Evolutionary conservation across 2,113 vertebrate species (phyloP), one percentile per base, ranked within the genome.

Genomic region (Dasyprocta punctata): DNA sequence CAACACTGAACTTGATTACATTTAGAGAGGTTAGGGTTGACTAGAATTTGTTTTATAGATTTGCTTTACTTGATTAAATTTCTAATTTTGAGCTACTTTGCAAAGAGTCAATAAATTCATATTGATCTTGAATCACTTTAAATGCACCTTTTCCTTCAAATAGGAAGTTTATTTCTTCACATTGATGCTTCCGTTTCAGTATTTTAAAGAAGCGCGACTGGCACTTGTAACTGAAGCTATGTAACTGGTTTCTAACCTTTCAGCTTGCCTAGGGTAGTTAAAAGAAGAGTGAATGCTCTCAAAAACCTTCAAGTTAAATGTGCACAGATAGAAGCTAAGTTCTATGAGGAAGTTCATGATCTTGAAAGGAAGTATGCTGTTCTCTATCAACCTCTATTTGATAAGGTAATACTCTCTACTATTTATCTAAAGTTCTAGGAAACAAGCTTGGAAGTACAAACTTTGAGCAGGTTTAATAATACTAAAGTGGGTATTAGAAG

Each of bases 291-390:
- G 56, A 99, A 99, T 96, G 99, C 99, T 93, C 99, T 99, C 30
- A 99, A 99, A 98, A 99, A 99, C 97, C 99, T 99, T 98, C 99
- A 99, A 98, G 99, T 99, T 96, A 99, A 99, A 96, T 99, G 99
- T 95, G 99, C 99, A 92, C 99, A 99, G 98, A 99, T 99, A 96
- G 99, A 99, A 98, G 99, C 99, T 17, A 99, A 99, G 97, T 99
- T 99, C 98, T 99, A 99, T 80, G 99, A 99, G 97, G 99, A 99
- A 98, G 99, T 99, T 91, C 99, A 99, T 82, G 99, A 99, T 97
- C 99, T 99, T 98, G 99, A 99, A 98, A 99, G 99, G 98, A 99
- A 99, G 97, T 99, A 99, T 63, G 99, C 99, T 26, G 99, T 99
- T 80, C 99, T 99, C 58, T 99, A 99, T 98, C 99, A 99, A 96